These are phyloP conservation scores for Bombus terrestris DNA, from an alignment of 1,140 invertebrate species.

Conservation along the genomic window DNA sequence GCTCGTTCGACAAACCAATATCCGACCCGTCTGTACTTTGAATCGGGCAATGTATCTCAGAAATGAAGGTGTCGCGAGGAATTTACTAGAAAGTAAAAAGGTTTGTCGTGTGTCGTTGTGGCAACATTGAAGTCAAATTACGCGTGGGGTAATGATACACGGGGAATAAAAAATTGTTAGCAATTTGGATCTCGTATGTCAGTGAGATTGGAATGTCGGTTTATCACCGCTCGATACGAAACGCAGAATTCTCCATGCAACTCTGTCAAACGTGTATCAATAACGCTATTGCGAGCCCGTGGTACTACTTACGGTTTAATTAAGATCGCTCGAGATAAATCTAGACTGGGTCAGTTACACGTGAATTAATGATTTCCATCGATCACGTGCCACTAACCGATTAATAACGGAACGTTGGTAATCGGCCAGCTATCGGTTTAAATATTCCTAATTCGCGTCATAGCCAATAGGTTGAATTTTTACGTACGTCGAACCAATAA, in stretches of 20 bases:
- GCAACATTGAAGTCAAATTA: background rate
- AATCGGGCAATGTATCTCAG: background rate
- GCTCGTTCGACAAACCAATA: background rate
- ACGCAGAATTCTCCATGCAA: background rate
- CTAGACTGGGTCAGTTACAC: conserved; percentile 14
- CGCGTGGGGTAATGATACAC: no score
- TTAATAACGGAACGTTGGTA: conserved; percentile 11
- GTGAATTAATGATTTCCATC: conserved; percentile 43
- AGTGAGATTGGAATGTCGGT: background rate
- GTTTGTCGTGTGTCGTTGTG: background rate
- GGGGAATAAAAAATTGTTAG: no score
- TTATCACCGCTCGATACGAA: background rate
- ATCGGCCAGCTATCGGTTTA: conserved; percentile 16
- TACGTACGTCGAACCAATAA: background rate
- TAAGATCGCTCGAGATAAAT: conserved; percentile 43
- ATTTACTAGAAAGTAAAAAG: background rate
- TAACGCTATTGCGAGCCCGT: background rate
- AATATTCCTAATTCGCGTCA: conserved; percentile 28
- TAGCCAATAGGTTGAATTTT: background rate
- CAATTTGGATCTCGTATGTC: background rate
- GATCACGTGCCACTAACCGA: conserved; percentile 32
- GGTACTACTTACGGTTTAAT: conserved; percentile 33
- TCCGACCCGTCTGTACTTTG: background rate
- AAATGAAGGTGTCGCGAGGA: background rate
- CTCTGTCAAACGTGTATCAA: background rate